Evolutionary conservation across 2,797 vertebrate species (phyloP), one percentile per base, ranked within the genome.

Genomic region (Pempheris klunzingeri): DNA sequence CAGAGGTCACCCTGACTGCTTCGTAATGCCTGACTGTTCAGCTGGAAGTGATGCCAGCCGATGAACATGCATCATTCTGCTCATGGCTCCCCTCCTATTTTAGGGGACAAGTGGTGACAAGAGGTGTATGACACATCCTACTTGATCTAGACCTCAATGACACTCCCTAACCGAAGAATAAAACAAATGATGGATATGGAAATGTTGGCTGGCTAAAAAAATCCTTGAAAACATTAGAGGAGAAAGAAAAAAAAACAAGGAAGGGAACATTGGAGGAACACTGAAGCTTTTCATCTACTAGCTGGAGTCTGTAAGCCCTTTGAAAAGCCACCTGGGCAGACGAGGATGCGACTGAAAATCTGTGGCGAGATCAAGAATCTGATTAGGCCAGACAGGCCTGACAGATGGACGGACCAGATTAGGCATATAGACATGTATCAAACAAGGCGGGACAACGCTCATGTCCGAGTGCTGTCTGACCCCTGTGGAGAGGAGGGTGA

Each of bases 391-490:
- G 93, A 93, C 92, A 87, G 80, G 55, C 73, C 76, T 74, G 88
- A 91, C 94, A 95, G 94, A 95, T 94, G 93, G 93, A 88, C 88
- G 85, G 89, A 90, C 64, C 80, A 91, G 93, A 95, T 95, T 94
- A 95, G 89, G 82, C 88, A 86, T 88, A 89, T 81, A 90, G 90
- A 94, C 89, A 61, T 84, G 88, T 81, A 92, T 92, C 84, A 84
- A 89, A 93, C 82, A 88, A 88, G 90, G 85, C 83, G 74, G 83
- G 88, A 82, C 88, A 78, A 84, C 72, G 41, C 74, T 83, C 75
- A 39, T 79, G 76, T 88, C 77, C 71, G 18, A 86, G 74, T 49
- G 77, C 74, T 77, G 85, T 84, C 85, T 87, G 89, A 88, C 89
- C 81, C 91, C 92, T 46, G 87, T 53, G 18, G 88, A 84, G 90